Conservation (phyloP, 37 sponge, comb jelly and placozoan genomes). For the Tethya wilhelma region DNA sequence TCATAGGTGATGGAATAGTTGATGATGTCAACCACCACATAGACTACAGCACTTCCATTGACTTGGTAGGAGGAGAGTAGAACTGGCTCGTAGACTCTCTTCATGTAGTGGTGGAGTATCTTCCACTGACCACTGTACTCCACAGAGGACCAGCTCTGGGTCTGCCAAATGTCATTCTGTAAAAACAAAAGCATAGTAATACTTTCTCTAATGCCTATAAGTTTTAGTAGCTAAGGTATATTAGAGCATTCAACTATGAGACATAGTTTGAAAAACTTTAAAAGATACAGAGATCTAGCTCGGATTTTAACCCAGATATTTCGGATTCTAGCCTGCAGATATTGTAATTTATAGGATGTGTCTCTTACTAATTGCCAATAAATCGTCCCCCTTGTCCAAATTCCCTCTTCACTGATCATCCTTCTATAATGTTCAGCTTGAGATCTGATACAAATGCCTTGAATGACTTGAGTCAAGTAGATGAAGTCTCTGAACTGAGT, state of each 20-base stretch:
- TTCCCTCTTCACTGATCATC: conserved; percentile 61
- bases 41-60: conserved; percentile 49
- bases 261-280: too few species aligned
- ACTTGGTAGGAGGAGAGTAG: conserved; percentile 74
- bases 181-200: neutral
- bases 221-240: too few species aligned
- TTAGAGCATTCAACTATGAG: too few species aligned
- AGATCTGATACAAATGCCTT: conserved; percentile 81
- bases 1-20: conserved; percentile 5
- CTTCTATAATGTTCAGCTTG: conserved; percentile 92
- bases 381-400: conserved; percentile 87
- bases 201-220: too few species aligned
- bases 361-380: conserved; percentile 96
- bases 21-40: conserved; percentile 68
- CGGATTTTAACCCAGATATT: too few species aligned
- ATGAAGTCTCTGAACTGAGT: conserved; percentile 90
- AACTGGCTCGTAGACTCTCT: conserved; percentile 43
- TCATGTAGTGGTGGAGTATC: conserved; percentile 84
- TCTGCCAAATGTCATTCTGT: conserved; percentile 97
- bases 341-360: too few species aligned
- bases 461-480: conserved; percentile 91
- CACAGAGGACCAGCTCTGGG: conserved; percentile 90
- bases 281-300: too few species aligned
- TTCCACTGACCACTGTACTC: conserved; percentile 92
- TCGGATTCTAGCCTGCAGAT: too few species aligned